A percentile compares a stretch with the other conserved stretches of the same genome.
Evolutionary conservation across 2,888 invertebrate species (phyloP).

Genomic region (Polydrusus pterygomalis): DNA sequence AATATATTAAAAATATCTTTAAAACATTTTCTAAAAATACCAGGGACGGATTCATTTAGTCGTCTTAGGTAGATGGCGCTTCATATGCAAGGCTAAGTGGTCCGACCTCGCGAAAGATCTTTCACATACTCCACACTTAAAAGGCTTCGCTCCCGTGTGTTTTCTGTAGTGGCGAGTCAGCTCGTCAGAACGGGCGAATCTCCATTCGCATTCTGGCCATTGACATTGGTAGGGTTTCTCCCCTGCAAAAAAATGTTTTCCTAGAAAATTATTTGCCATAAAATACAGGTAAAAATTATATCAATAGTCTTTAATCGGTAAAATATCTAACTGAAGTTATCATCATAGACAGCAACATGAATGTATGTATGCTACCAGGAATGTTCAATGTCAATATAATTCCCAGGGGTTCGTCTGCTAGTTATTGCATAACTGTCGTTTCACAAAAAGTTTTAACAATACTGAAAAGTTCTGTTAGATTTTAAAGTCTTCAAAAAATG

Average conservation of each 20-base stretch:
- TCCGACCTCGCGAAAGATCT: conserved; percentile 96
- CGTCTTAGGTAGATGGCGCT: conserved; percentile 94
- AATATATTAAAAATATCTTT: conserved; percentile 49
- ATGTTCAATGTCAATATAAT: no score
- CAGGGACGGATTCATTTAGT: conserved; percentile 74
- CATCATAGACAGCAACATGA: no score
- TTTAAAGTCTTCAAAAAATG: no score
- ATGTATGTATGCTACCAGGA: no score
- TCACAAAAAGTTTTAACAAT: no score
- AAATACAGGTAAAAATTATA: neutral
- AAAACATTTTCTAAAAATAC: conserved; percentile 40
- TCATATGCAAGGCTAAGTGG: conserved; percentile 97
- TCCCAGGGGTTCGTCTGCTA: no score
- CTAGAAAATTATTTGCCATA: conserved; percentile 13
- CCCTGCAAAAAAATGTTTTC: conserved; percentile 76
- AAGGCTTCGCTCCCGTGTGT: conserved; percentile 97
- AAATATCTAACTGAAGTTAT: no score
- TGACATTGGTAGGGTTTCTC: conserved; percentile 98
- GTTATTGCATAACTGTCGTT: no score
- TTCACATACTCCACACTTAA: conserved; percentile 96
- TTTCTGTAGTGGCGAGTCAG: conserved; percentile 97
- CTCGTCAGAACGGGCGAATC: conserved; percentile 97
- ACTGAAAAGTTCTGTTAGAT: no score
- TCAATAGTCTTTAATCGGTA: no score
- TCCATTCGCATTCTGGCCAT: conserved; percentile 98